Percentiles rank a stretch among this genome's conserved stretches.
These are phyloP conservation scores for Eriocheir sinensis DNA, from an alignment of 1,140 invertebrate genomes.

Conservation along the genomic window DNA sequence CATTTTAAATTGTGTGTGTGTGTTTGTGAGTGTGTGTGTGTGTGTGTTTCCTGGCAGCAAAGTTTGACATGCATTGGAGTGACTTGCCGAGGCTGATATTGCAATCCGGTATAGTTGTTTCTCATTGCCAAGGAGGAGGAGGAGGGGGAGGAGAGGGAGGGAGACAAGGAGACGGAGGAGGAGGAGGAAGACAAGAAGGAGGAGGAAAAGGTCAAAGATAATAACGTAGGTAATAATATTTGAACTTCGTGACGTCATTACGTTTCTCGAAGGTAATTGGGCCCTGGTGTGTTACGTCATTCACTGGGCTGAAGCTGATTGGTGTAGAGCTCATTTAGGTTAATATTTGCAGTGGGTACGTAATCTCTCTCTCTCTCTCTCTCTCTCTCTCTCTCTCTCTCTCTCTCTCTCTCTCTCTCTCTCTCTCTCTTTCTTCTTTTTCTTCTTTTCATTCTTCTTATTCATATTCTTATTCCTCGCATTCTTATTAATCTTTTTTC, in stretches of 20 bases:
- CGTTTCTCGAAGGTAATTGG: too few species aligned
- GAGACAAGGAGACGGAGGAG: not conserved
- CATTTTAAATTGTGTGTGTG: not conserved
- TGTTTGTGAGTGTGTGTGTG: not conserved
- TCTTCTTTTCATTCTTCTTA: too few species aligned
- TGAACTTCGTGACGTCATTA: too few species aligned
- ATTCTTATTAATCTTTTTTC: too few species aligned
- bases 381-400: not conserved
- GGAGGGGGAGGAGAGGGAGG: not conserved
- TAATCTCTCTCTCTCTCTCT: not conserved
- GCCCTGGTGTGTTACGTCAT: not conserved
- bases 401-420: not conserved
- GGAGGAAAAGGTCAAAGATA: not conserved
- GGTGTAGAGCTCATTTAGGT: not conserved
- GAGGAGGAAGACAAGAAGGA: not conserved
- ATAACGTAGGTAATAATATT: too few species aligned
- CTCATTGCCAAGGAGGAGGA: not conserved
- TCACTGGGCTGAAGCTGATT: not conserved
- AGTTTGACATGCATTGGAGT: not conserved
- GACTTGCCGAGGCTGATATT: not conserved
- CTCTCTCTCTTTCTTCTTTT: not conserved
- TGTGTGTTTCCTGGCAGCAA: not conserved
- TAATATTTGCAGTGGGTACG: too few species aligned
- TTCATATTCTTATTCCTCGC: not conserved
- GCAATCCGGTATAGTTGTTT: not conserved